phyloP scores from a whole-genome alignment of 2,888 invertebrate genomes.

The Fragum fragum region DNA sequence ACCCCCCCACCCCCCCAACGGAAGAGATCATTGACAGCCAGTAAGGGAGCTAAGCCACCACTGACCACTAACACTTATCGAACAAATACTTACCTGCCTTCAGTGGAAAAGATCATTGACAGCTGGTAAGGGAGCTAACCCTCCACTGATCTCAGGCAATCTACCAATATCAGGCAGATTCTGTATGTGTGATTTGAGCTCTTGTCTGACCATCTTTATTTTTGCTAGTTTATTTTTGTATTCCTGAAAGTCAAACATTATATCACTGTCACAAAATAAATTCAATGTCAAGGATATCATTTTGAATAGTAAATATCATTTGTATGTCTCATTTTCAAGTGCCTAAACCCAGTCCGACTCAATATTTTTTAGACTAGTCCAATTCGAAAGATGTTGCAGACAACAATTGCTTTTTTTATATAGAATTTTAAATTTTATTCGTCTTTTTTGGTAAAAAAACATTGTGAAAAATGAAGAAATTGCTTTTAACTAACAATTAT shows the following conservation, averaged over 20 bases:
- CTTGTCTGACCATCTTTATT: constrained; percentile 94
- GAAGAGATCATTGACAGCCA: constrained; percentile 98
- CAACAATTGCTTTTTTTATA: too few species aligned
- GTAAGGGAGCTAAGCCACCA: constrained; percentile 96
- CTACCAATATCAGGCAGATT: constrained; percentile 97
- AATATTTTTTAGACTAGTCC: too few species aligned
- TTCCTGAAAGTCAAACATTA: constrained; percentile 91
- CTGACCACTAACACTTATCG: constrained; percentile 89
- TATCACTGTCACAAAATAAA: too few species aligned
- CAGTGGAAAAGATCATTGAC: constrained; percentile 95
- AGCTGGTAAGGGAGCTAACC: constrained; percentile 96
- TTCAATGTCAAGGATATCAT: too few species aligned
- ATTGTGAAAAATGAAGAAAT: too few species aligned
- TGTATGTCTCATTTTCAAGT: too few species aligned
- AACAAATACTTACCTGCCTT: constrained; percentile 20
- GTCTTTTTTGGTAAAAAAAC: too few species aligned
- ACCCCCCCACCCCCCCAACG: constrained; percentile 34
- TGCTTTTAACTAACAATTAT: too few species aligned
- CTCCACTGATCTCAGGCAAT: constrained; percentile 95
- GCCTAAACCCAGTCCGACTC: too few species aligned
- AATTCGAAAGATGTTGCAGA: too few species aligned
- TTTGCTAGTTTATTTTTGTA: constrained; percentile 96
- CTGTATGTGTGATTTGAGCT: constrained; percentile 96
- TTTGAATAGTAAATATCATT: too few species aligned
- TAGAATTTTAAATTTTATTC: too few species aligned